phyloP scores from a whole-genome alignment of 2,113 vertebrate genomes.

The Cephalopterus ornatus region DNA sequence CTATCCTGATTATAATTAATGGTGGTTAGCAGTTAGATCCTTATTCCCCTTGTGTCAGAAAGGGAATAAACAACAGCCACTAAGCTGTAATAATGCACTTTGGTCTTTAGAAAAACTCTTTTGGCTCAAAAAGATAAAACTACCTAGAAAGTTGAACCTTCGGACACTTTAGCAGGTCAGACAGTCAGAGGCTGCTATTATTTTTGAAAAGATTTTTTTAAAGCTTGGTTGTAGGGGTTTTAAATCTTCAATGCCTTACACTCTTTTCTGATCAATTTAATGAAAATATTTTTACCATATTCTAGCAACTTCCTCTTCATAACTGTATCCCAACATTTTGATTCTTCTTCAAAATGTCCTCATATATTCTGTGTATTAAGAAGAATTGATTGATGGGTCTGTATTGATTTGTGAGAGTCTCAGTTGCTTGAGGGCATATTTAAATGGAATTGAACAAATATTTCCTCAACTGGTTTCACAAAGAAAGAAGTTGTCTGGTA shows the following conservation, averaged over 20 bases:
- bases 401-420: background rate
- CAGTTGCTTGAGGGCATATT: background rate
- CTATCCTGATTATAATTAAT: background rate
- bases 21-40: background rate
- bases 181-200: background rate
- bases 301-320: background rate
- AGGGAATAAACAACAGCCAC: background rate
- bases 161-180: background rate
- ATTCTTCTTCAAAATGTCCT: background rate
- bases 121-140: background rate
- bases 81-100: background rate
- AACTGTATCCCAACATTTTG: background rate
- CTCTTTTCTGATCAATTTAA: background rate
- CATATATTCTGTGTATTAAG: background rate
- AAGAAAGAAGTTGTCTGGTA: background rate
- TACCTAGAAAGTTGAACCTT: background rate
- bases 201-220: background rate
- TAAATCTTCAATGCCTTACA: background rate
- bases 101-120: background rate
- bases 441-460: slow-evolving; percentile 1
- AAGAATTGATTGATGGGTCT: background rate
- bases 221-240: background rate
- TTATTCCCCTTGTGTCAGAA: background rate
- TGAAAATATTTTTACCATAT: background rate
- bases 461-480: background rate